Percentiles rank a stretch among this genome's conserved stretches.
Conservation (phyloP, 1,140 invertebrate species). For the Bombyx mandarina region DNA sequence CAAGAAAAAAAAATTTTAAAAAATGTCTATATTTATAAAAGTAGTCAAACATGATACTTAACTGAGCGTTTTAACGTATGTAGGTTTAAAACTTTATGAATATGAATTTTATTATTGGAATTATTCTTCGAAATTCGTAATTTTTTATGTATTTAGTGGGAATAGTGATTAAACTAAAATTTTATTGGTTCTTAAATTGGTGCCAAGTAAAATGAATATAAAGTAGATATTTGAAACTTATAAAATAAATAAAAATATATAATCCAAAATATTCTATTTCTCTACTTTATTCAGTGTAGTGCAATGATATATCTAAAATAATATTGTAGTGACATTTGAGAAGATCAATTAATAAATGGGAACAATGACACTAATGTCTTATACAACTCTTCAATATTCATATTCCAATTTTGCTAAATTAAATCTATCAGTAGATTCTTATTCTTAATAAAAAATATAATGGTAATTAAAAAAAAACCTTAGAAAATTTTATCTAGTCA, state of each 20-base stretch:
- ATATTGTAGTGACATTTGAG: slow-evolving; percentile 3
- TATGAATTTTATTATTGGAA: not conserved
- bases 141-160: too few relatives aligned
- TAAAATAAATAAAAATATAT: slow-evolving; percentile 3
- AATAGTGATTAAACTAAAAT: too few relatives aligned
- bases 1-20: too few relatives aligned
- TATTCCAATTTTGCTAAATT: not conserved
- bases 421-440: not conserved
- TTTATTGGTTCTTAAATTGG: slow-evolving; percentile 16
- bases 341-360: slow-evolving; percentile 31
- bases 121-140: too few relatives aligned
- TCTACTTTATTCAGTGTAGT: too few relatives aligned
- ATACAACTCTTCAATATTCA: too few relatives aligned
- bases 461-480: not conserved
- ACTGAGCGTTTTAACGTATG: not conserved
- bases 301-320: too few relatives aligned
- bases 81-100: not conserved
- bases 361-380: slow-evolving; percentile 27
- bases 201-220: slow-evolving; percentile 26
- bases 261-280: too few relatives aligned
- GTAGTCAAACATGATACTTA: too few relatives aligned
- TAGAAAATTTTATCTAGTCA: too few relatives aligned
- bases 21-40: too few relatives aligned
- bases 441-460: not conserved
- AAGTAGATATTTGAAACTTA: slow-evolving; percentile 2